Evolutionary conservation across 2,888 invertebrate species (phyloP).

Genomic region (Lasius platythorax): DNA sequence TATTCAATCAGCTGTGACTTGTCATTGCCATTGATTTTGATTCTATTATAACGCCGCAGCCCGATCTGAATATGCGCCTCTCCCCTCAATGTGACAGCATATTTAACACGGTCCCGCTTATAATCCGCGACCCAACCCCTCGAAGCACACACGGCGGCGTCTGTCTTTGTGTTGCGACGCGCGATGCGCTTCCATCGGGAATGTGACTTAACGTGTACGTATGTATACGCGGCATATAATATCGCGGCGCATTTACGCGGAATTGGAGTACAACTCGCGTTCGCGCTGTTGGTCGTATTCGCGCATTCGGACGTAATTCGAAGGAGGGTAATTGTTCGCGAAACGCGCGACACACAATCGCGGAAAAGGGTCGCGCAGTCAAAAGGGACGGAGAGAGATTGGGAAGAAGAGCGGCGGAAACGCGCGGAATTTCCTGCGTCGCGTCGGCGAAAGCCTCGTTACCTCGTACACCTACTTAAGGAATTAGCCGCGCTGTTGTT

Average conservation of each 20-base stretch:
- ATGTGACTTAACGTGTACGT: slow-evolving; percentile 32
- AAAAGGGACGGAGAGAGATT: slow-evolving; percentile 23
- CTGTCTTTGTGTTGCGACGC: slow-evolving; percentile 14
- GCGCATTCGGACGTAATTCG: slow-evolving; percentile 44
- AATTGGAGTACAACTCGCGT: slow-evolving; percentile 39
- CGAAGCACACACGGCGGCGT: slow-evolving; percentile 13
- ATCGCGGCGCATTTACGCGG: slow-evolving; percentile 49
- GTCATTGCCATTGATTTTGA: slow-evolving; percentile 35
- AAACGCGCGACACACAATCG: slow-evolving; percentile 24
- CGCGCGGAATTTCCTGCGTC: slow-evolving; percentile 39
- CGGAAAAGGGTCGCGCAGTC: slow-evolving; percentile 28
- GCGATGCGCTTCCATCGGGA: slow-evolving; percentile 32
- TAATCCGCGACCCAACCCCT: neutral
- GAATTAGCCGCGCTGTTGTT: slow-evolving; percentile 56
- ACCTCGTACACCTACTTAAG: slow-evolving; percentile 55
- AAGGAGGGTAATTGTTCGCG: slow-evolving; percentile 45
- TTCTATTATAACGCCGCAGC: slow-evolving; percentile 27
- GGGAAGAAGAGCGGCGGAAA: neutral
- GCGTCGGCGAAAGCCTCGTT: slow-evolving; percentile 38
- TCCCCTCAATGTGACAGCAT: neutral
- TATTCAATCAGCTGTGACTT: slow-evolving; percentile 26
- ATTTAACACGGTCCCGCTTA: slow-evolving; percentile 39
- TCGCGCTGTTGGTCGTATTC: neutral
- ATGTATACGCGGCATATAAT: slow-evolving; percentile 23
- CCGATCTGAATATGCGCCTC: slow-evolving; percentile 29